Base-by-base conservation (phyloP, 2,888 invertebrate species). In the Pedicia rivosa region DNA sequence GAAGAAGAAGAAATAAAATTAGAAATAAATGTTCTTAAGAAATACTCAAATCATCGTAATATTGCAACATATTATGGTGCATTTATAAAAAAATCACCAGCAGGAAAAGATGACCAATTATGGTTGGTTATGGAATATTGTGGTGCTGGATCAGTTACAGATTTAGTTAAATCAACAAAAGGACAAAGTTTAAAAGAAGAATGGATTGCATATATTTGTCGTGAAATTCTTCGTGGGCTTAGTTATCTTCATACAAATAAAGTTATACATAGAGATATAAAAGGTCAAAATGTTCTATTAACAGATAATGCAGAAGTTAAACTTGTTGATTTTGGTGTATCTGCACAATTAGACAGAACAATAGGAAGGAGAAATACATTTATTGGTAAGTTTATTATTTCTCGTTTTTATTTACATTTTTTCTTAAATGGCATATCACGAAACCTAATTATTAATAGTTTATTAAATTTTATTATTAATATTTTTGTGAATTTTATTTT, bases 61-160 rank as follows among this genome's bases (percentile, higher is more conserved):
- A 98, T 99, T 57, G 98, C 98, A 47, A 99, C 97, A 42, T 99
- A 99, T 65, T 99, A 97, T 70, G 98, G 98, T 48, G 98, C 98
- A 53, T 99, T 99, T 65, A 97, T 99, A 50, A 97, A 97, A 66
- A 98, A 98, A 66, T 90, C 91, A 52, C 92, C 92, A 27, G 87
- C 92, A 2, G 95, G 97, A 31, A 97, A 97, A 67, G 97, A 98
- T 66, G 98, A 99, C 65, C 97, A 98, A 59, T 68, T 98, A 41
- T 98, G 98, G 98, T 69, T 97, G 62, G 97, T 99, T 42, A 99
- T 98, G 98, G 98, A 98, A 65, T 99, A 97, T 61, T 98, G 98
- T 68, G 98, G 98, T 50, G 97, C 95, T 59, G 95, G 80, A 66
- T 95, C 95, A 39, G 92, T 98, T 41, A 98, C 98, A 46, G 98